Evolutionary conservation across 2,113 vertebrate genomes (phyloP), one percentile per base, ranked within the genome.

Genomic region (Siniperca knerii): DNA sequence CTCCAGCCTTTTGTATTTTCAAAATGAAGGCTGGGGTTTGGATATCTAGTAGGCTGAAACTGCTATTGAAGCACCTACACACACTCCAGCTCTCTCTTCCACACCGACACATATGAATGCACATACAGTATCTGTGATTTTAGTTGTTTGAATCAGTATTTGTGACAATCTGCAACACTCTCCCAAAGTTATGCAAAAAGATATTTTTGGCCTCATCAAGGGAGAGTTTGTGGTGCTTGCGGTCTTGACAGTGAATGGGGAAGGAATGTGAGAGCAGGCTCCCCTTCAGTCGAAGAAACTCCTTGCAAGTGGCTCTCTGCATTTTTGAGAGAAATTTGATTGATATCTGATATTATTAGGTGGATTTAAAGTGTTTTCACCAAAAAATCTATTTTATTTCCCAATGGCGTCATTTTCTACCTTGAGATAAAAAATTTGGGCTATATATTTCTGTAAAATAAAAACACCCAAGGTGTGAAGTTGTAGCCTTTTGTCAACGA

Each of bases 51-150:
- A 79, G 84, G 76, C 79, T 86, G 62, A 79, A 92, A 83, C 15
- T 16, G 75, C 86, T 90, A 61, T 83, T 81, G 55, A 83, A 84
- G 57, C 85, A 76, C 79, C 83, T 83, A 82, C 84, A 87, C 73
- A 73, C 81, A 89, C 77, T 87, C 55, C 57, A 85, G 70, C 25
- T 50, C 76, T 55, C 55, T 75, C 68, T 84, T 65, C 52, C 1
- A 75, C 82, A 64, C 75, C 72, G 10, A 83, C 80, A 77, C 82
- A 74, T 60, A 50, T 29, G 55, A 74, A 85, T 75, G 46, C 71
- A 25, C 44, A 74, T 50, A 65, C 8, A 66, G n/a, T 54, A 73
- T 77, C 23, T 16, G 46, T 58, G 42, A 79, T 79, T 82, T 72
- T 44, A 2, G 20, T 64, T 40, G 29, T 77, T 54, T 58, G 33